Conservation (phyloP, 2,797 vertebrate species). For the Lithobates pipiens region DNA sequence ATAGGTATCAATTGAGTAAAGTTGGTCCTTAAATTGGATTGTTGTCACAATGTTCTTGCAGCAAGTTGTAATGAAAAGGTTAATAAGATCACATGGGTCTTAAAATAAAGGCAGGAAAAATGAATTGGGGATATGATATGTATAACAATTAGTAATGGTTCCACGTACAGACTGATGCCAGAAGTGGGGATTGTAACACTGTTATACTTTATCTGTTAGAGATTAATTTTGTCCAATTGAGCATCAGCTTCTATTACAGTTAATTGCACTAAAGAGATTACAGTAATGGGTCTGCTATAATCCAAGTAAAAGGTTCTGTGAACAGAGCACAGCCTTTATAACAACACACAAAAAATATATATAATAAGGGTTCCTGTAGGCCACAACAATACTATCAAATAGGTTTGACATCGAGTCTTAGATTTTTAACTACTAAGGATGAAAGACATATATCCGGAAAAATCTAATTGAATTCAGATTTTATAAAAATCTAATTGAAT, state of each 20-base stretch:
- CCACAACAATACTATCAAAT: not conserved
- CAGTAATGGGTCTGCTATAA: constrained; percentile 11
- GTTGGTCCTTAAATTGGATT: not conserved
- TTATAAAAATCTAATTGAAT: too few relatives aligned
- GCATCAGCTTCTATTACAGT: constrained; percentile 15
- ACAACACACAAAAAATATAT: not conserved
- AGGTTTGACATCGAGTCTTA: not conserved
- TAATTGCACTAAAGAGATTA: constrained; percentile 41
- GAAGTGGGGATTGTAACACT: constrained; percentile 17
- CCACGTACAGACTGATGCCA: not conserved
- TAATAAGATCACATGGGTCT: constrained; percentile 6
- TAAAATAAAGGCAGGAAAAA: not conserved
- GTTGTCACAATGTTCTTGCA: not conserved
- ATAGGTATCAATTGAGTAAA: constrained; percentile 1
- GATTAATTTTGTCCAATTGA: constrained; percentile 1
- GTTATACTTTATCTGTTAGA: constrained; percentile 22
- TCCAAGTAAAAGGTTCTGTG: not conserved
- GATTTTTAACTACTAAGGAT: too few relatives aligned
- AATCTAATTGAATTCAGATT: too few relatives aligned
- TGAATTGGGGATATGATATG: not conserved
- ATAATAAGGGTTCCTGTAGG: too few relatives aligned
- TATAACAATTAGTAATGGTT: constrained; percentile 13
- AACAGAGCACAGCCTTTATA: too few relatives aligned
- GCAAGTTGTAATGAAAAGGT: constrained; percentile 8
- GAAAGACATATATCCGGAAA: too few relatives aligned